A percentile compares a stretch with the other conserved stretches of the same genome.
phyloP scores from a whole-genome alignment of 2,797 vertebrate genomes.

The Sus cebifrons region DNA sequence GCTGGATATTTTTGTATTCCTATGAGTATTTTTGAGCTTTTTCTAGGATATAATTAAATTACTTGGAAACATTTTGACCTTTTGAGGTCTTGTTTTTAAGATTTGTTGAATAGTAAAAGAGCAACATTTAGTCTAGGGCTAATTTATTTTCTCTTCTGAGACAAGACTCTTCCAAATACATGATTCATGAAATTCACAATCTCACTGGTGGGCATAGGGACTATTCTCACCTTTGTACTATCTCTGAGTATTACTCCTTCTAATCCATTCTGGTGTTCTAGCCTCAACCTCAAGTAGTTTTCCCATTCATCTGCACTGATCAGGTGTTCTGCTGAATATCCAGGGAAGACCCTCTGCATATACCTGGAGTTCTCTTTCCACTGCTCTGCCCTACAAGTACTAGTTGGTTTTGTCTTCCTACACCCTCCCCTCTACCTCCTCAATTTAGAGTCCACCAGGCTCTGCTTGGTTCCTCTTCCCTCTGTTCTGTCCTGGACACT shows the following conservation, averaged over 20 bases:
- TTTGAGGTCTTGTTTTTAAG: not conserved
- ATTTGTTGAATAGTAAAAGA: not conserved
- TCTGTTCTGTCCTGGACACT: not conserved
- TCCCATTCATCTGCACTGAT: not conserved
- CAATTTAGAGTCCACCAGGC: not conserved
- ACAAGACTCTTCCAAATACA: not conserved
- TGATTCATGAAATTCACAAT: not conserved
- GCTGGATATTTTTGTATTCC: not conserved
- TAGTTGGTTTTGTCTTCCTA: not conserved
- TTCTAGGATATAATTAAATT: not conserved
- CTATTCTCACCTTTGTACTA: not conserved
- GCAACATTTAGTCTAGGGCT: not conserved
- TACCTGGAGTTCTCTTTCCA: not conserved
- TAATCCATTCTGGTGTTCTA: not conserved
- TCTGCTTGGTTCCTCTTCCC: not conserved
- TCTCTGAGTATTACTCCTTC: not conserved
- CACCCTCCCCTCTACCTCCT: not conserved
- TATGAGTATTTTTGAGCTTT: not conserved
- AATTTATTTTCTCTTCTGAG: conserved; percentile 1
- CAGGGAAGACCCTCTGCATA: not conserved
- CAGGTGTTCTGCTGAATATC: not conserved
- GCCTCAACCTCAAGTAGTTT: not conserved
- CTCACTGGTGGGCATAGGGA: not conserved
- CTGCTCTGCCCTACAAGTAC: not conserved
- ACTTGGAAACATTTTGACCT: not conserved